Evolutionary conservation across 2,888 invertebrate species (phyloP), one percentile per base, ranked within the genome.

Genomic region (Monochamus alternatus): DNA sequence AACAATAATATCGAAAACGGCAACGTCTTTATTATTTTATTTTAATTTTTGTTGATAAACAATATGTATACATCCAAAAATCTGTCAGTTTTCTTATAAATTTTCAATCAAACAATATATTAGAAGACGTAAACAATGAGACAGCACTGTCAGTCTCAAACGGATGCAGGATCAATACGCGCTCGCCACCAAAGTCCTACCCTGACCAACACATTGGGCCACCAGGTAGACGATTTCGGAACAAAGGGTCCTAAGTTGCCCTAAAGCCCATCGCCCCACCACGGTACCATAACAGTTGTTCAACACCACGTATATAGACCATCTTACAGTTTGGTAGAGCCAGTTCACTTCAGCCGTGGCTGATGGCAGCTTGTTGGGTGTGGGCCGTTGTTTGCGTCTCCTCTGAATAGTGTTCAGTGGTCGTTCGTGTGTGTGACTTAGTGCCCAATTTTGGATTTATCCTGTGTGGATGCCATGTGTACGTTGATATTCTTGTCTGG

Each of bases 191-290:
- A 64, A 30, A 78, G 75, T 80, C 78, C 75, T 75, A 55, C 81
- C 79, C 81, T 80, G 79, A 63, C 62, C 51, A 9, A 44, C 63
- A 69, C 64, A 74, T 77, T 75, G 73, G 74, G 68, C 71, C 77
- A 69, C 77, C 82, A 81, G 81, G 81, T 80, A 82, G 70, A 79
- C 78, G 79, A 79, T 75, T 78, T 78, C 74, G 75, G 78, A 78
- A 79, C 80, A 79, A 79, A 79, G 73, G 81, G 75, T 73, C 80
- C 78, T 67, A 77, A 75, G 77, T 79, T 74, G 80, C 78, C 78
- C 80, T 78, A 76, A 73, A 71, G 77, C 70, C 77, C 74, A 75
- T 67, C 69, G 75, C 80, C 80, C 80, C 80, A 78, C 80, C 80
- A 80, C 73, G 67, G 78, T 67, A 77, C 78, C 80, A 78, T 79